Percentiles rank a stretch among this genome's conserved stretches.
These are phyloP conservation scores for Meteorus cinctellus DNA, from an alignment of 2,888 invertebrate species.

Conservation along the genomic window DNA sequence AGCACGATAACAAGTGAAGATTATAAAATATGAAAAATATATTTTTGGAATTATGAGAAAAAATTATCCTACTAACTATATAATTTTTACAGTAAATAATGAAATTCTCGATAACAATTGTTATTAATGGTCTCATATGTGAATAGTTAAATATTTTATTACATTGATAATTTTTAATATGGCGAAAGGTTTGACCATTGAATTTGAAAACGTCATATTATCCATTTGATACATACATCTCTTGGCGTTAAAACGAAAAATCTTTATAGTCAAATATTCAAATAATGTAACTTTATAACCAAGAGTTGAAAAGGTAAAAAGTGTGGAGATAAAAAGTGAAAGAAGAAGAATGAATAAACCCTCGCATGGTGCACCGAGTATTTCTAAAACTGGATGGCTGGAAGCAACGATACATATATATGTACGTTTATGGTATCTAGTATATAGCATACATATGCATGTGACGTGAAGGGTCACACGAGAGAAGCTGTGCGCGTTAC, in stretches of 20 bases:
- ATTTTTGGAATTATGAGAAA: no score
- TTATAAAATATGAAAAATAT: no score
- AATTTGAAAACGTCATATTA: no score
- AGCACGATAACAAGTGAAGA: no score
- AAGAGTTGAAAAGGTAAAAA: not conserved
- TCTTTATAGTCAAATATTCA: not conserved
- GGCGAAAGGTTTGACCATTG: no score
- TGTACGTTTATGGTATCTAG: conserved; percentile 56
- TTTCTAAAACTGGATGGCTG: not conserved
- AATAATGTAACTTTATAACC: not conserved
- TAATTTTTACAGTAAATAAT: no score
- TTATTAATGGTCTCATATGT: no score
- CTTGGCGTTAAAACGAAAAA: not conserved
- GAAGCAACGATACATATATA: conserved; percentile 42
- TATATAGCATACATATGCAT: conserved; percentile 56
- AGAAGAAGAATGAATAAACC: conserved; percentile 17
- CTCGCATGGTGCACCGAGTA: conserved; percentile 35
- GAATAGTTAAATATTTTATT: no score
- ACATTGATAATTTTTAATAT: no score
- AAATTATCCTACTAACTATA: no score
- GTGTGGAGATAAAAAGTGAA: not conserved
- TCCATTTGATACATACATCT: not conserved
- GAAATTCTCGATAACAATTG: no score
- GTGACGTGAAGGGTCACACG: conserved; percentile 59
- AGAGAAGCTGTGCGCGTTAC: conserved; percentile 38